Base-by-base conservation (phyloP, 2,113 vertebrate genomes). In the Thunnus maccoyii region DNA sequence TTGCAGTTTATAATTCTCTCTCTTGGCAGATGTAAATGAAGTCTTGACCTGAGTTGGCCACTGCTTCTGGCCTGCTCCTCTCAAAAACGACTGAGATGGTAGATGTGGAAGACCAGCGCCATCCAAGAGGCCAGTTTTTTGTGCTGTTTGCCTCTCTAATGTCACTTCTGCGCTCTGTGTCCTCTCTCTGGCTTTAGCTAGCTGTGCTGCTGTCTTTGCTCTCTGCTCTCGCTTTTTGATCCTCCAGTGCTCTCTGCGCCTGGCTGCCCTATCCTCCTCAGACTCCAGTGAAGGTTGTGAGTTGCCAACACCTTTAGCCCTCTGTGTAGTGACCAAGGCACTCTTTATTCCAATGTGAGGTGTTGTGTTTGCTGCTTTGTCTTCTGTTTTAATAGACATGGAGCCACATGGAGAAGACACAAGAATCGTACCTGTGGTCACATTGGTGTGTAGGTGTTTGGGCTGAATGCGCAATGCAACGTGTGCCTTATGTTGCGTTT, bases 171-270 rank as follows among this genome's bases (percentile, higher is more conserved):
- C 14, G 16, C 72, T 60, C 20, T 77, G 88, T 0, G 36, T 85
- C 83, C 77, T 77, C 27, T 94, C 92, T 70, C 82, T 86, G 32
- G 70, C 68, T 86, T 87, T 92, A n/a, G 71, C 84, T 2, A 89
- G 27, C 20, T 27, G 88, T 32, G 89, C 89, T 0, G 94, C 94
- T 51, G 86, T 58, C 84, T 92, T 96, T 11, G 95, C 95, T 66
- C 95, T 91, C 82, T 96, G 95, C 73, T 95, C 94, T 55, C 94
- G 83, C 77, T 96, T 96, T 85, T 95, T 96, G 50, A 95, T 88
- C 25, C 95, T 88, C 95, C 95, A 96, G 4, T 90, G 90, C 77
- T 96, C 95, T 50, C 95, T 86, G 30, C 94, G 94, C 41, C 72
- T 94, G 22, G 95, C 93, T 0, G 91, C 92, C 25, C 57, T 93